Evolutionary conservation across 2,888 invertebrate species (phyloP).

Genomic region (Dorcus hopei): DNA sequence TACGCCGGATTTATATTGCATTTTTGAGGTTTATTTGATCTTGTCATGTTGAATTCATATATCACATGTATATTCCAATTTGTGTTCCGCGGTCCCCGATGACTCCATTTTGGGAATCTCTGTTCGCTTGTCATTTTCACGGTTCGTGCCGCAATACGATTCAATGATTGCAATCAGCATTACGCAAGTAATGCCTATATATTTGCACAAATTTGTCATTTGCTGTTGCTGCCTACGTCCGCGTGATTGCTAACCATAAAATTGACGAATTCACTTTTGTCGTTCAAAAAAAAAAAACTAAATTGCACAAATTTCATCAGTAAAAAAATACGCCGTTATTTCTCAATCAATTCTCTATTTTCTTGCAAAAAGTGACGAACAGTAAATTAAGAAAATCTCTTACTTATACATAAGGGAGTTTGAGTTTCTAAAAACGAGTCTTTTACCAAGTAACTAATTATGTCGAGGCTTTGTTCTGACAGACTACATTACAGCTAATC

Average conservation of each 20-base stretch:
- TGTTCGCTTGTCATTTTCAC: background rate
- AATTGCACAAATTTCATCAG: too few relatives aligned
- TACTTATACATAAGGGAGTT: too few relatives aligned
- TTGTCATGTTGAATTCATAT: conserved; percentile 23
- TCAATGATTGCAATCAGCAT: conserved; percentile 15
- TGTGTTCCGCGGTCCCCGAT: conserved; percentile 10
- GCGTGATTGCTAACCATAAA: background rate
- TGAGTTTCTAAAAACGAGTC: too few relatives aligned
- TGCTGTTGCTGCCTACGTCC: background rate
- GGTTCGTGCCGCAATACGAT: conserved; percentile 11
- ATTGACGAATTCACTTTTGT: background rate
- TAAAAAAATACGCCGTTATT: too few relatives aligned
- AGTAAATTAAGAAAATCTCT: too few relatives aligned
- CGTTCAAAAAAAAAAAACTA: too few relatives aligned
- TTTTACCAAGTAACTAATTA: too few relatives aligned
- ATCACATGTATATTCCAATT: conserved; percentile 15
- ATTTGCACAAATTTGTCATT: conserved; percentile 7
- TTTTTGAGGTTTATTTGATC: conserved; percentile 29
- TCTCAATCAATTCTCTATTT: too few relatives aligned
- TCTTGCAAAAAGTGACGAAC: too few relatives aligned
- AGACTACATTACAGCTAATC: too few relatives aligned
- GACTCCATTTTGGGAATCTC: conserved; percentile 9
- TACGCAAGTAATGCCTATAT: conserved; percentile 9
- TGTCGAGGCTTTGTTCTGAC: too few relatives aligned
- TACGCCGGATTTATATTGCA: conserved; percentile 29